A percentile compares a stretch with the other conserved stretches of the same genome.
Evolutionary conservation across 2,113 vertebrate species (phyloP).

Genomic region (Gobio gobio): DNA sequence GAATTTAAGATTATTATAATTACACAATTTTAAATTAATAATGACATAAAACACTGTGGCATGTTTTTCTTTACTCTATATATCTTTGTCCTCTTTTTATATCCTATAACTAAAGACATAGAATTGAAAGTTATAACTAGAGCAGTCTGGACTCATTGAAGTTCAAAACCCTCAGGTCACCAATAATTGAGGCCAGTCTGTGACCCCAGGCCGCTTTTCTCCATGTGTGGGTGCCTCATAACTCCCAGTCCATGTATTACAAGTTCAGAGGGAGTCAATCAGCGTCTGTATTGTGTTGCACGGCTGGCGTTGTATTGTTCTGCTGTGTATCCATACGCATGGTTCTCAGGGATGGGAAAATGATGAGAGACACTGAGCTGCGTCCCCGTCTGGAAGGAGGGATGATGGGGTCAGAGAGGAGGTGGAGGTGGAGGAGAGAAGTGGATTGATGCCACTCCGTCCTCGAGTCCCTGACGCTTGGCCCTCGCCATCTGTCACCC

Average conservation of each 20-base stretch:
- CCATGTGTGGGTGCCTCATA: neutral
- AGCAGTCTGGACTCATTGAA: neutral
- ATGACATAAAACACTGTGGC: too few species aligned
- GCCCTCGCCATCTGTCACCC: conserved; percentile 57
- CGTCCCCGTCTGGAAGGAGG: neutral
- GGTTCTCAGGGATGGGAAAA: conserved; percentile 3
- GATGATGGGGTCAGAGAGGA: neutral
- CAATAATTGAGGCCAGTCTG: neutral
- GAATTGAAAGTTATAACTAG: neutral
- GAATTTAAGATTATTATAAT: too few species aligned
- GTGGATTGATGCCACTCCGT: neutral
- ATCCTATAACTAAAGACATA: neutral
- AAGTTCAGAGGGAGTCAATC: neutral
- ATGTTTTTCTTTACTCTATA: too few species aligned
- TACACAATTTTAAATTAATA: too few species aligned
- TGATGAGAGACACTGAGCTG: neutral
- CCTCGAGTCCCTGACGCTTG: conserved; percentile 34
- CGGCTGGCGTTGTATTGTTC: neutral
- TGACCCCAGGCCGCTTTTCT: neutral
- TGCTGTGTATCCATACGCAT: conserved; percentile 5
- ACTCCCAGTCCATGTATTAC: neutral
- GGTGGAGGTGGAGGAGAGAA: neutral
- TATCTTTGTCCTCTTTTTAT: neutral
- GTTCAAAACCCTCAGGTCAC: neutral
- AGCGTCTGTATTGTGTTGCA: conserved; percentile 11